Conservation (phyloP, 1,140 invertebrate genomes). For the Drosophila prosaltans region DNA sequence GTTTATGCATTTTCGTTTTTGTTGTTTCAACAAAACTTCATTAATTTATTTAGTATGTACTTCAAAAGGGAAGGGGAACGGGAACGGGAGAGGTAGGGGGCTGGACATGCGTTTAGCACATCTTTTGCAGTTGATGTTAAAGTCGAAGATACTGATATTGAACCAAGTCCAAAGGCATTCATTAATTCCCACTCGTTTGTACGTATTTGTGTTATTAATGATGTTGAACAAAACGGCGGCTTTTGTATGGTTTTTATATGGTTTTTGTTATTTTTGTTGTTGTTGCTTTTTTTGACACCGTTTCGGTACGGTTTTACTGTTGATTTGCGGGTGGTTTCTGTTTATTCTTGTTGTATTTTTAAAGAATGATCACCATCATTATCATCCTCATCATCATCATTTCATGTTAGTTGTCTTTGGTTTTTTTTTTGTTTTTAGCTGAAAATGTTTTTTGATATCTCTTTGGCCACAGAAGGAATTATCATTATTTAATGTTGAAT, state of each 20-base stretch:
- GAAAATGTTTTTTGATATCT: conserved; percentile 11
- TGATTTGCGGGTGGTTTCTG: conserved; percentile 73
- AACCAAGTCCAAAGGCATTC: conserved; percentile 56
- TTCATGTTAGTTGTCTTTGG: conserved; percentile 39
- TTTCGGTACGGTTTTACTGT: conserved; percentile 40
- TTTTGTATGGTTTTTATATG: conserved; percentile 42
- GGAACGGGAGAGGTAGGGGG: conserved; percentile 33
- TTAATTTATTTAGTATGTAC: conserved; percentile 58
- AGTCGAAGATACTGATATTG: conserved; percentile 14
- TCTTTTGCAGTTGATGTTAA: conserved; percentile 47
- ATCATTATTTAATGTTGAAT: conserved; percentile 79
- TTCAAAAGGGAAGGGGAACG: not conserved
- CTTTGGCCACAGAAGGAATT: conserved; percentile 34
- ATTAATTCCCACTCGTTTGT: conserved; percentile 76
- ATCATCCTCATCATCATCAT: conserved; percentile 31
- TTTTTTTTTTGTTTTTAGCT: conserved; percentile 29
- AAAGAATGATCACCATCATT: conserved; percentile 14
- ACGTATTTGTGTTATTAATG: conserved; percentile 79
- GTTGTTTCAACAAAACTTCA: conserved; percentile 62
- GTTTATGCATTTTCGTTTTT: conserved; percentile 67
- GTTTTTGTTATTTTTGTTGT: conserved; percentile 14
- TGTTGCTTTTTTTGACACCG: conserved; percentile 21
- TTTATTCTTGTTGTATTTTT: conserved; percentile 45
- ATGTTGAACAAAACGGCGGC: conserved; percentile 81
- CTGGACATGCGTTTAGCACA: conserved; percentile 78